Conservation (phyloP, 2,888 invertebrate species). For the Bellardia pandia region DNA sequence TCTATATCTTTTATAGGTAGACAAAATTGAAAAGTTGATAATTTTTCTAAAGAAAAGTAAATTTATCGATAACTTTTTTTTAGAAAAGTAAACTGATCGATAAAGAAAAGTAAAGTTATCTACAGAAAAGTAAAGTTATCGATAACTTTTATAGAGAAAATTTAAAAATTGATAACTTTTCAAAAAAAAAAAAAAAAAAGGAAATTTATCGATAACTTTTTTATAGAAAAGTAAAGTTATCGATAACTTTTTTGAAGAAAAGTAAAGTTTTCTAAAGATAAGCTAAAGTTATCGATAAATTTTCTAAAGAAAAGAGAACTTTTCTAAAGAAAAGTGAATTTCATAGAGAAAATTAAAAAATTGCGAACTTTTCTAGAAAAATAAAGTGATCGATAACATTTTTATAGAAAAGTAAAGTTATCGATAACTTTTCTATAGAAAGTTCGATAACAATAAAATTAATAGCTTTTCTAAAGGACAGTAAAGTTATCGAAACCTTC, state of each 20-base stretch:
- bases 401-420: neutral
- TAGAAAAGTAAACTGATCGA: neutral
- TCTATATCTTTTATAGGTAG: too few relatives aligned
- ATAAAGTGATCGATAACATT: neutral
- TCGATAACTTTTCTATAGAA: neutral
- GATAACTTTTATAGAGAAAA: conserved; percentile 7
- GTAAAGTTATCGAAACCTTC: neutral
- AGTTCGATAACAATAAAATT: neutral
- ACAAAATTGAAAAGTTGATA: neutral
- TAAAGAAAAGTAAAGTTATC: neutral
- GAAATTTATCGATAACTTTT: neutral
- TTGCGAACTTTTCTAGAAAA: neutral
- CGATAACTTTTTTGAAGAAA: neutral
- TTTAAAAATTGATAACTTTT: neutral
- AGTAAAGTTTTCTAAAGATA: neutral
- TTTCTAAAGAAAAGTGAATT: neutral
- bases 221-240: neutral
- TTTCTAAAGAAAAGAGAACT: neutral
- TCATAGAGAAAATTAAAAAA: neutral
- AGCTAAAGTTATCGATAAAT: neutral
- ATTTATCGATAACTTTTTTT: neutral
- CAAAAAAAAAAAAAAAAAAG: neutral
- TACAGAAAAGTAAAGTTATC: neutral
- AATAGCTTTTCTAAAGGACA: neutral
- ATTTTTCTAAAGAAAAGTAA: neutral